phyloP scores from a whole-genome alignment of 2,797 vertebrate species.

The Gymnodraco acuticeps region DNA sequence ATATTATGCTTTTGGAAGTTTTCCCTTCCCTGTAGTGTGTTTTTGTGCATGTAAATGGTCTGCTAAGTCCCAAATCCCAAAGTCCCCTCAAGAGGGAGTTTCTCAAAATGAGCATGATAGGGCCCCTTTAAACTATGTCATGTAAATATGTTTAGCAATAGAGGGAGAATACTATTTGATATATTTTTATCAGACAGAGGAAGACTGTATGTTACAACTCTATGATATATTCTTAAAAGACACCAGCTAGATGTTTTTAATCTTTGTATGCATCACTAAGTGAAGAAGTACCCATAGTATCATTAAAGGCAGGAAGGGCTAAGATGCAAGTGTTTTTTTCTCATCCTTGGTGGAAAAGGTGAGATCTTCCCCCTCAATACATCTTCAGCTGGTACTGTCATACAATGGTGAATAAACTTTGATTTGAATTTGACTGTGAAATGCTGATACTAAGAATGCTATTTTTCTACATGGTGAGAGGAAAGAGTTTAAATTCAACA shows the following conservation, averaged over 20 bases:
- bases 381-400: slow-evolving; percentile 27
- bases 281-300: slow-evolving; percentile 18
- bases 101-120: too few species aligned
- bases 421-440: slow-evolving; percentile 11
- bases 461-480: too few species aligned
- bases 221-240: slow-evolving; percentile 22
- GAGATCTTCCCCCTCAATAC: slow-evolving; percentile 1
- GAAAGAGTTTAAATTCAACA: too few species aligned
- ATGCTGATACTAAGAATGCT: not conserved
- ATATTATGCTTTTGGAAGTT: too few species aligned
- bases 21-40: too few species aligned
- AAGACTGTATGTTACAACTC: slow-evolving; percentile 33
- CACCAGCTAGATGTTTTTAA: slow-evolving; percentile 40
- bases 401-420: slow-evolving; percentile 45
- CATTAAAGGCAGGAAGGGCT: slow-evolving; percentile 34
- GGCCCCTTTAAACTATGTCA: not conserved
- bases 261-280: slow-evolving; percentile 16
- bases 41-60: too few species aligned
- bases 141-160: slow-evolving; percentile 72
- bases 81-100: too few species aligned
- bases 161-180: slow-evolving; percentile 55
- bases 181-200: slow-evolving; percentile 71
- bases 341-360: not conserved
- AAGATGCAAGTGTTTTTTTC: not conserved
- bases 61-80: too few species aligned